Evolutionary conservation across 2,888 invertebrate species (phyloP), one percentile per base, ranked within the genome.

Genomic region (Calameuta pallipes): DNA sequence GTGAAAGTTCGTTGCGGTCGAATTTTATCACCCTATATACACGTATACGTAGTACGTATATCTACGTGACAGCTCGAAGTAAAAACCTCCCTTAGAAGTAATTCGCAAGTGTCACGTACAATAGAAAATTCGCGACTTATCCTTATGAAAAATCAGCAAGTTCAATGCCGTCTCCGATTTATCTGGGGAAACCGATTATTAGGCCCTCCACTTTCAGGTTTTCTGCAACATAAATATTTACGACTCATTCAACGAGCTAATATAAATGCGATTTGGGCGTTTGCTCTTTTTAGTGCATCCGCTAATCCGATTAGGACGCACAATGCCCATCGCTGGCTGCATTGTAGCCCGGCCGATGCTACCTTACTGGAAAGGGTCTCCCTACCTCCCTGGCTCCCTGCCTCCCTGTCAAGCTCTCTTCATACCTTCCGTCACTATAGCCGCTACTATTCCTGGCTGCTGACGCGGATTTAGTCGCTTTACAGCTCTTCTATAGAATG

Each of bases 201-300:
- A 90, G 88, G 88, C 86, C 82, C 85, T 88, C 84, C 88, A 88
- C 88, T 89, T 88, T 85, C 85, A 83, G 31, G 56, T 78, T 83
- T 84, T 86, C 84, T 82, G 85, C 87, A 87, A 86, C 90, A 91
- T 91, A 91, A 91, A 91, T 91, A 91, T 91, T 91, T 91, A 91
- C 91, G 91, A 91, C 91, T 91, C 90, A 90, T 91, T 91, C 91
- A 90, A 87, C 88, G 87, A 89, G 91, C 90, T 90, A 91, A 91
- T 91, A 91, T 90, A 91, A 91, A 91, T 91, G 90, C 91, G 91
- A 91, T 91, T 91, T 91, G 88, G 90, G 89, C 90, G 89, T 90
- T 91, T 91, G 91, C 91, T 91, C 91, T 91, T 91, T 91, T 91
- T 91, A 89, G 87, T 86, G 87, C 86, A 89, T 85, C 85, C 89